phyloP scores from a whole-genome alignment of 1,140 invertebrate genomes.

The Thaumetopoea pityocampa region DNA sequence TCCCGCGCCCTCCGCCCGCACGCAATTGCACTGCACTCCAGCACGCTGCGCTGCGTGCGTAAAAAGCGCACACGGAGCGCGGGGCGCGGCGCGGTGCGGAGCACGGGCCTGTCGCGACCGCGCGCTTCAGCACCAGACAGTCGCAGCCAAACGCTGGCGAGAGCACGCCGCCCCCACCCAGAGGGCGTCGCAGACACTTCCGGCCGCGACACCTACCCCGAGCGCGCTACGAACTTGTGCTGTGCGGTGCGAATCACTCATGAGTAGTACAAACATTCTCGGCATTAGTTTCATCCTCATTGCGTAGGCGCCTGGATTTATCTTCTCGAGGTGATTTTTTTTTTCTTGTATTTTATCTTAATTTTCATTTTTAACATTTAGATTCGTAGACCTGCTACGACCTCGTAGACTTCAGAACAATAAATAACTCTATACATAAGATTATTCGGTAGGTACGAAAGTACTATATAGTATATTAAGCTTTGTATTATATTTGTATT shows the following conservation, averaged over 20 bases:
- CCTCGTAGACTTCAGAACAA: constrained; percentile 29
- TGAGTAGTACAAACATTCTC: constrained; percentile 25
- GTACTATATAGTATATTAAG: constrained; percentile 13
- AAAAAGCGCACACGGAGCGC: constrained; percentile 68
- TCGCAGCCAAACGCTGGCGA: constrained; percentile 61
- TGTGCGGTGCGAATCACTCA: constrained; percentile 53
- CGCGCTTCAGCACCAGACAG: constrained; percentile 50
- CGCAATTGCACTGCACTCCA: constrained; percentile 72
- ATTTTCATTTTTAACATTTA: too few species aligned
- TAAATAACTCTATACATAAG: too few species aligned
- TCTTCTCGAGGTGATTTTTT: constrained; percentile 22
- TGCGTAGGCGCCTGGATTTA: constrained; percentile 41
- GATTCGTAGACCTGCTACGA: constrained; percentile 44
- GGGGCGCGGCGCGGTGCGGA: constrained; percentile 42
- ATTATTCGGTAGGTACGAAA: constrained; percentile 15
- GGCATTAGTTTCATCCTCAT: constrained; percentile 15
- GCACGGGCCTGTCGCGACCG: constrained; percentile 38
- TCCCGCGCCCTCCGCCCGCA: constrained; percentile 53
- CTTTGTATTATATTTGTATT: constrained; percentile 14
- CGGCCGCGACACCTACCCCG: constrained; percentile 50
- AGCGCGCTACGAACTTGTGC: constrained; percentile 48
- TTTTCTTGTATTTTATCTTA: constrained; percentile 19
- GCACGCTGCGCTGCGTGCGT: constrained; percentile 60
- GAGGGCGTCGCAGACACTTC: constrained; percentile 32
- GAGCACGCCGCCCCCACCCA: constrained; percentile 64